Evolutionary conservation across 2,797 vertebrate species (phyloP).

Genomic region (Scomberomorus guttatus): DNA sequence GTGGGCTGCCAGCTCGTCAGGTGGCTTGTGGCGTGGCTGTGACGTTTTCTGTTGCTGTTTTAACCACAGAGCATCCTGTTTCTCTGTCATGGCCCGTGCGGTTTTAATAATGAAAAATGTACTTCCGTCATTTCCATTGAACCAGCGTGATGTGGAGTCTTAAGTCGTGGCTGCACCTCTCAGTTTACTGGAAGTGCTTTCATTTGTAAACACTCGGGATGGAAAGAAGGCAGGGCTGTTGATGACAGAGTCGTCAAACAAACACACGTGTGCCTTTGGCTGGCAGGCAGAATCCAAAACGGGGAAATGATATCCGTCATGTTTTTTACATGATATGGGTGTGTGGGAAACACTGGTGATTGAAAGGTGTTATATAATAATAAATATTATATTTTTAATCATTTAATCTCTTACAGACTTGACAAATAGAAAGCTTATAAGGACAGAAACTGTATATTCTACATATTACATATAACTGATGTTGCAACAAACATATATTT

Average conservation of each 20-base stretch:
- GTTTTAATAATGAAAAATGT: slow-evolving; percentile 84
- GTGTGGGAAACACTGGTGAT: background rate
- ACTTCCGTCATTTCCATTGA: slow-evolving; percentile 87
- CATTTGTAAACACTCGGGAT: slow-evolving; percentile 76
- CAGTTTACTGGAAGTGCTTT: slow-evolving; percentile 83
- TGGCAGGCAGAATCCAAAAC: background rate
- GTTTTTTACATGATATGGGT: background rate
- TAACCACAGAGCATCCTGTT: slow-evolving; percentile 87
- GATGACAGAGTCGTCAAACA: slow-evolving; percentile 47
- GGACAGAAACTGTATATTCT: background rate
- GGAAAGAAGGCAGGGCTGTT: slow-evolving; percentile 54
- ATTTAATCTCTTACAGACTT: background rate
- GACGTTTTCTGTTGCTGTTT: slow-evolving; percentile 79
- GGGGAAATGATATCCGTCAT: slow-evolving; percentile 37
- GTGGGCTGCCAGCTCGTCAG: slow-evolving; percentile 62
- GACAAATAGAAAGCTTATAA: background rate
- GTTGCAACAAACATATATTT: background rate
- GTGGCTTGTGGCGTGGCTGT: slow-evolving; percentile 74
- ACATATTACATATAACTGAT: background rate
- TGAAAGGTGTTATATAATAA: background rate
- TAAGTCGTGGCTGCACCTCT: slow-evolving; percentile 61
- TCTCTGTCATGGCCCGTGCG: slow-evolving; percentile 76
- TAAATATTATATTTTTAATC: background rate
- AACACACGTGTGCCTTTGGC: slow-evolving; percentile 8
- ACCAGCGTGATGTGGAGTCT: slow-evolving; percentile 68